Evolutionary conservation across 37 sponge, comb jelly and placozoan species (phyloP).

Genomic region (Eunapius fragilis): DNA sequence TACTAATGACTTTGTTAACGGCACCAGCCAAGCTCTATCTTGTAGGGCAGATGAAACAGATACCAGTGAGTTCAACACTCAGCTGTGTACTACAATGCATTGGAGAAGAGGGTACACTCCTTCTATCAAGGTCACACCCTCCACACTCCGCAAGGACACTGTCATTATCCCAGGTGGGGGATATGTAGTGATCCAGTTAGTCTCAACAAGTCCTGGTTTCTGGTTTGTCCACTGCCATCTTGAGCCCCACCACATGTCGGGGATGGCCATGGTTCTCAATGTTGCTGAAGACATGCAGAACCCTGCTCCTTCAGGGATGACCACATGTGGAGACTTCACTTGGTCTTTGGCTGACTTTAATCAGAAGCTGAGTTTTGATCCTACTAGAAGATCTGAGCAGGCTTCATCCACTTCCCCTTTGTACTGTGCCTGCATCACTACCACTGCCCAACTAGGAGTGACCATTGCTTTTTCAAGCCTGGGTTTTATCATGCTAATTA

Average conservation of each 20-base stretch:
- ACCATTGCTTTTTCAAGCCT: background rate
- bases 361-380: background rate
- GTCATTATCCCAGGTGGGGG: slow-evolving; percentile 89
- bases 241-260: slow-evolving; percentile 78
- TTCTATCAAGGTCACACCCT: background rate
- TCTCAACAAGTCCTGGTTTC: slow-evolving; percentile 86
- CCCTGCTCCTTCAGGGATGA: slow-evolving; percentile 7
- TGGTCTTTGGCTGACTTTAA: slow-evolving; percentile 8
- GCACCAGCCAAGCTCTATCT: slow-evolving; percentile 4
- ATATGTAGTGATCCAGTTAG: slow-evolving; percentile 75
- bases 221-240: slow-evolving; percentile 97
- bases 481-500: background rate
- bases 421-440: background rate
- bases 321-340: slow-evolving; percentile 2
- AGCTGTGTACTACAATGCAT: slow-evolving; percentile 14
- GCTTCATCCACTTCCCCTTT: background rate
- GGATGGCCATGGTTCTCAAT: slow-evolving; percentile 76
- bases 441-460: background rate
- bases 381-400: background rate
- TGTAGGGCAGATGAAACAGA: slow-evolving; percentile 24
- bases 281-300: slow-evolving; percentile 22
- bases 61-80: background rate
- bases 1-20: slow-evolving; percentile 2
- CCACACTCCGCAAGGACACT: slow-evolving; percentile 77
- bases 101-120: background rate